Conservation (phyloP, 2,797 vertebrate genomes). For the Gallinago nigripennis region DNA sequence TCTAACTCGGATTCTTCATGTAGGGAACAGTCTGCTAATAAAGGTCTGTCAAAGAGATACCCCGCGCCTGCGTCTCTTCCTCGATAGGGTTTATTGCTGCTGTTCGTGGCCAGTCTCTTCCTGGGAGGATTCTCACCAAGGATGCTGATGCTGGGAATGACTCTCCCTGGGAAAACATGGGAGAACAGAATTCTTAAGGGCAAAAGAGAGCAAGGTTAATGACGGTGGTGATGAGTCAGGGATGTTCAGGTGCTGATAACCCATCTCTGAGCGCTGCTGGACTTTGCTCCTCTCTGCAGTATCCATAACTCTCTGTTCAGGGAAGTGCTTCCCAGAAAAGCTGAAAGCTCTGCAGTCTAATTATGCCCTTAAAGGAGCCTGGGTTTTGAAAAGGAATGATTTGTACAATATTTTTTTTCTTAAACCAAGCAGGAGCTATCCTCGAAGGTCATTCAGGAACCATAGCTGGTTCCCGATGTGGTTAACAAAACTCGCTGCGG, state of each 20-base stretch:
- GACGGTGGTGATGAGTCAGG: not conserved
- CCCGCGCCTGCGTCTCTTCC: not conserved
- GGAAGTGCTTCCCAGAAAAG: not conserved
- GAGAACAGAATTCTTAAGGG: not conserved
- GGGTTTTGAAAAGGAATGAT: not conserved
- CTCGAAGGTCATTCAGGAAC: not conserved
- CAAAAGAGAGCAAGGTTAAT: not conserved
- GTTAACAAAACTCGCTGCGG: not conserved
- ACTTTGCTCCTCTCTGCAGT: not conserved
- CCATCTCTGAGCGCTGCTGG: not conserved
- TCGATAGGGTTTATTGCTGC: rapidly evolving
- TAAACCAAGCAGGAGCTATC: not conserved
- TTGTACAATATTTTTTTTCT: not conserved
- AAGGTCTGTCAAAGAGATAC: conserved; percentile 74
- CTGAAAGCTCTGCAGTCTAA: not conserved
- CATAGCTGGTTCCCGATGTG: not conserved
- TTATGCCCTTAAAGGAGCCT: not conserved
- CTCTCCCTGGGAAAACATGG: not conserved
- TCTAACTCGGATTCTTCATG: conserved; percentile 66
- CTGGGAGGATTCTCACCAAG: not conserved
- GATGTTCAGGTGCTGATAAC: not conserved
- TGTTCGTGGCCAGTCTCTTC: not conserved
- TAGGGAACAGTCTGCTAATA: conserved; percentile 79
- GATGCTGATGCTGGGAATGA: not conserved
- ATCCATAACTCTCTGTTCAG: not conserved